Evolutionary conservation across 1,140 invertebrate genomes (phyloP).

Genomic region (Drosophila nigromelanica): DNA sequence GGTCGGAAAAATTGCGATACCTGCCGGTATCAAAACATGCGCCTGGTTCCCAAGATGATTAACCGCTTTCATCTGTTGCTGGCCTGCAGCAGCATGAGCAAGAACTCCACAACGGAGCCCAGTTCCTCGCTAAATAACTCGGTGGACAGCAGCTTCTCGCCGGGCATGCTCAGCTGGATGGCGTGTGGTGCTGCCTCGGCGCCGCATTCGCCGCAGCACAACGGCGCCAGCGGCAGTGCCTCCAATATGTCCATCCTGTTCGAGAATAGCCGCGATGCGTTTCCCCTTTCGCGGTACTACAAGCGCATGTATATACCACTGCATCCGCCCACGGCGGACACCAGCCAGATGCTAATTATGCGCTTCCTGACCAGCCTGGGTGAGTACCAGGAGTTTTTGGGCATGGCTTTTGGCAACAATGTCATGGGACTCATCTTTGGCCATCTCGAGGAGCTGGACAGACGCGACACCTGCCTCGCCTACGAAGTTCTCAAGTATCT

Average conservation of each 20-base stretch:
- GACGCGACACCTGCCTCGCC: constrained; percentile 94
- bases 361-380: constrained; percentile 97
- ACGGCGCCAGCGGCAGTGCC: constrained; percentile 48
- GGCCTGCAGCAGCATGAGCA: constrained; percentile 78
- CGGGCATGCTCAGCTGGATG: constrained; percentile 65
- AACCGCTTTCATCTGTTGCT: constrained; percentile 91
- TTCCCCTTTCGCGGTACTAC: constrained; percentile 61
- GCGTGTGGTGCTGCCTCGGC: constrained; percentile 59
- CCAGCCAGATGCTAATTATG: constrained; percentile 95
- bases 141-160: constrained; percentile 22
- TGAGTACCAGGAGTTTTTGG: constrained; percentile 98
- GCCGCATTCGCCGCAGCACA: constrained; percentile 70
- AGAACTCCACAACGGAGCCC: constrained; percentile 34
- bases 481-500: constrained; percentile 98
- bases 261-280: constrained; percentile 80
- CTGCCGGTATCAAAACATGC: constrained; percentile 94
- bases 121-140: constrained; percentile 42
- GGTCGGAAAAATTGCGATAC: constrained; percentile 96
- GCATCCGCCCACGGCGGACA: constrained; percentile 93
- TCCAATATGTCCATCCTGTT: constrained; percentile 76
- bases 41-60: constrained; percentile 94
- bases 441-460: constrained; percentile 95
- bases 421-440: constrained; percentile 94
- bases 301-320: constrained; percentile 88
- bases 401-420: constrained; percentile 95